Base-by-base conservation (phyloP, 2,888 invertebrate species). In the Lysandra coridon region DNA sequence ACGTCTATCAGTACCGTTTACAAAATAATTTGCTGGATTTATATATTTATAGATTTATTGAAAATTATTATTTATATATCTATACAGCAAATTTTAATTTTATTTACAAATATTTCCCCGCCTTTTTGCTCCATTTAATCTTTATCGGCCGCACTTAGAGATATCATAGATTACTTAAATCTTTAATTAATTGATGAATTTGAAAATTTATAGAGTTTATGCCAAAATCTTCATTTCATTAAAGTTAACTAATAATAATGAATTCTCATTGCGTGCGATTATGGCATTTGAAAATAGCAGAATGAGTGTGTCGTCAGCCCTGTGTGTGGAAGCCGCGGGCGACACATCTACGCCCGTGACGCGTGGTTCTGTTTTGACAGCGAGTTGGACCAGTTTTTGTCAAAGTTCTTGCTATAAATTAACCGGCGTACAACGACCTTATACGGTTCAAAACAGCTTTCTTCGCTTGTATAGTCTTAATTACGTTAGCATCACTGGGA, bases 331-430 rank as follows among this genome's bases (percentile, higher is more conserved):
- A 84, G 90, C 91, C 89, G 84, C 89, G 83, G 91, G 91, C 91
- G 89, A 90, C 89, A 90, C 90, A 91, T 92, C 89, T 87, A 92
- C 92, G 92, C 92, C 92, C 85, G 92, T 92, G 92, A 92, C 92
- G 92, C 89, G 86, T 64, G 64, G 64, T 37, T 69, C 69, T 90
- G 89, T 91, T 92, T 91, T 92, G 93, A 93, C 92, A 91, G 90
- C 85, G 82, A 84, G 83, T 87, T 86, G 86, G 84, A 84, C 87
- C 85, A 85, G 84, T 90, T 91, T 88, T 90, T 89, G 85, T 84
- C 83, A 82, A 83, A 83, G 84, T 91, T 92, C 89, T 89, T 92
- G 85, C 87, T 80, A 82, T 81, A 81, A 82, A 81, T 82, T 80
- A 73, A 79, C 74, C 74, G 57, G 75, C 81, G 93, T 87, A 82